Percentiles rank a stretch among this genome's conserved stretches.
Conservation (phyloP, 1,140 invertebrate genomes). For the Drosophila repletoides region DNA sequence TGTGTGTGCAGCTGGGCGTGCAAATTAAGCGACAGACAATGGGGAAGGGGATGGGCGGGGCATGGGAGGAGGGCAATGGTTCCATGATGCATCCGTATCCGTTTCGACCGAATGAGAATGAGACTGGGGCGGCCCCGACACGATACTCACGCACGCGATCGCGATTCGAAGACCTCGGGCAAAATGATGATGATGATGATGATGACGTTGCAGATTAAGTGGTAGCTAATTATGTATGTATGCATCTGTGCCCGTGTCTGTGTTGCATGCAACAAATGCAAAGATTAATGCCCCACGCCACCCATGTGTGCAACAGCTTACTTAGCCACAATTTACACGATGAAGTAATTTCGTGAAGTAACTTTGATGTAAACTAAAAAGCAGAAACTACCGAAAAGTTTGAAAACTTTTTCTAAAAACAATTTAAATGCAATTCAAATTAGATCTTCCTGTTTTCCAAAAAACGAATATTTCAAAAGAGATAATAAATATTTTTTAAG, state of each 20-base stretch:
- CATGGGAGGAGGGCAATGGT: not conserved
- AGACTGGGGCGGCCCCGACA: slow-evolving; percentile 26
- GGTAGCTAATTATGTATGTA: slow-evolving; percentile 62
- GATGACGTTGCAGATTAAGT: slow-evolving; percentile 60
- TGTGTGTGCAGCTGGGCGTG: slow-evolving; percentile 67
- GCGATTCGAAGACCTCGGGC: slow-evolving; percentile 15
- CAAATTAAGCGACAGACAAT: slow-evolving; percentile 49
- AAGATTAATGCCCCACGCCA: not conserved
- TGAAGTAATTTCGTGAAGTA: too few species aligned
- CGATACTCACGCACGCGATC: slow-evolving; percentile 62
- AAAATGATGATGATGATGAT: slow-evolving; percentile 20
- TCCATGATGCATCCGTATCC: slow-evolving; percentile 69
- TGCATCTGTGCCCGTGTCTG: not conserved
- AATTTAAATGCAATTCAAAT: too few species aligned
- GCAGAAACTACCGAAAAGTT: too few species aligned
- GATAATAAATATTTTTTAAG: too few species aligned
- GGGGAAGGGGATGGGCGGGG: slow-evolving; percentile 18
- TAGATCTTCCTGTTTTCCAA: too few species aligned
- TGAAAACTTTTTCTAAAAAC: too few species aligned
- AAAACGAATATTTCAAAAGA: too few species aligned
- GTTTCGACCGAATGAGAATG: slow-evolving; percentile 38
- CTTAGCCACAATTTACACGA: too few species aligned
- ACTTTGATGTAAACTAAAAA: too few species aligned
- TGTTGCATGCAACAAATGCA: slow-evolving; percentile 28
- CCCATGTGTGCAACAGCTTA: not conserved